These are phyloP conservation scores for Columbina picui DNA, from an alignment of 2,113 vertebrate species.

Conservation along the genomic window DNA sequence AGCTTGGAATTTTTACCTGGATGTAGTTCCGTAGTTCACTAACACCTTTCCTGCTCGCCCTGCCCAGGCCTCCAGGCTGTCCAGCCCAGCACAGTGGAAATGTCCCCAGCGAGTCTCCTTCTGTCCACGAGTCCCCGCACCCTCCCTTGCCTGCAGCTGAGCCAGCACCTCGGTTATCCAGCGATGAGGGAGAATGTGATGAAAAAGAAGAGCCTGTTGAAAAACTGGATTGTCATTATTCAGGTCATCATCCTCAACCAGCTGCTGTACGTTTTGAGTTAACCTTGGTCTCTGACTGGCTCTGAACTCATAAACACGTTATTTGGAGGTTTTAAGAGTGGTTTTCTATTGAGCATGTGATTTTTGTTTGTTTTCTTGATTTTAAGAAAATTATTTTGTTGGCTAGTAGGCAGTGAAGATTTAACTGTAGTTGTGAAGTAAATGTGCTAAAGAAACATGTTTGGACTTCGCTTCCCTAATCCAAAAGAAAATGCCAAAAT, in stretches of 20 bases:
- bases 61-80: constrained; percentile 86
- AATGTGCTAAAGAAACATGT: not conserved
- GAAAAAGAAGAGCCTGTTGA: constrained; percentile 92
- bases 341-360: not conserved
- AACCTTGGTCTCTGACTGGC: not conserved
- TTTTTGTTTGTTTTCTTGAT: not conserved
- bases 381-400: not conserved
- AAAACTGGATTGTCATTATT: constrained; percentile 99
- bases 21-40: not conserved
- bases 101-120: constrained; percentile 82
- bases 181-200: constrained; percentile 96
- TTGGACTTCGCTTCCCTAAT: not conserved
- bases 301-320: not conserved
- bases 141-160: constrained; percentile 85
- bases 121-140: constrained; percentile 85
- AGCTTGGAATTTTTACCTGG: not conserved
- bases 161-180: constrained; percentile 89
- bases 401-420: not conserved
- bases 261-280: constrained; percentile 87
- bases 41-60: constrained; percentile 12
- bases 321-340: not conserved
- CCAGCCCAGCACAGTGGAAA: constrained; percentile 84
- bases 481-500: not conserved
- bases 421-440: not conserved
- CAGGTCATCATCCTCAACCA: constrained; percentile 97